Conservation (phyloP, 1,140 invertebrate species). For the Philotrypesis tridentata region DNA sequence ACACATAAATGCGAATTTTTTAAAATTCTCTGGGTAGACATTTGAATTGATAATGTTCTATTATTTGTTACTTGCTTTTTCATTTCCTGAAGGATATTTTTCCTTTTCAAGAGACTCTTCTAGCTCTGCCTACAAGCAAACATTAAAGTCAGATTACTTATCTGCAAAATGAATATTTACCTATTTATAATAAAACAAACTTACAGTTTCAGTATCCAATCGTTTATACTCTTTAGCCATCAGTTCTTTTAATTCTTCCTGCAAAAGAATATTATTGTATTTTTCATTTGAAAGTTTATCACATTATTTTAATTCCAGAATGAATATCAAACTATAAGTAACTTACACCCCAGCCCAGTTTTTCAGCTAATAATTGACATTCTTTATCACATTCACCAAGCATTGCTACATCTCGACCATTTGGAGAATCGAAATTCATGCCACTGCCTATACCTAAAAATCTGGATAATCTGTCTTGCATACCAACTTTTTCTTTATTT, state of each 20-base stretch:
- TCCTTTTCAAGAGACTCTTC: slow-evolving; percentile 11
- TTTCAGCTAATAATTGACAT: slow-evolving; percentile 84
- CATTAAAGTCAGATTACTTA: background rate
- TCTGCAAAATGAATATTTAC: background rate
- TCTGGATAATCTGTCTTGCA: slow-evolving; percentile 72
- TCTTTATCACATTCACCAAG: slow-evolving; percentile 93
- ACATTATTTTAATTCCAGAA: background rate
- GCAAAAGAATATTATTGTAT: slow-evolving; percentile 54
- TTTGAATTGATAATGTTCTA: background rate
- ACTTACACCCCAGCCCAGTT: slow-evolving; percentile 87
- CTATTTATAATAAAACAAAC: background rate
- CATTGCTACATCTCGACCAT: slow-evolving; percentile 86
- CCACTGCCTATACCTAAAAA: slow-evolving; percentile 77
- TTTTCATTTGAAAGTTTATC: background rate
- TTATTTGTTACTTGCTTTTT: slow-evolving; percentile 46
- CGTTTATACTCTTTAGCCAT: slow-evolving; percentile 74
- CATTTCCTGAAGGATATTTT: background rate
- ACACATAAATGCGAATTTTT: background rate
- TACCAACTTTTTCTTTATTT: slow-evolving; percentile 86
- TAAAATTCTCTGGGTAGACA: background rate
- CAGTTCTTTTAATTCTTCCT: slow-evolving; percentile 79
- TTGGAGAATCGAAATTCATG: slow-evolving; percentile 81
- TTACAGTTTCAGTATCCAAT: slow-evolving; percentile 64
- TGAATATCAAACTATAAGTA: slow-evolving; percentile 44
- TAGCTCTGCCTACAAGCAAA: slow-evolving; percentile 17